These are phyloP conservation scores for Noctua janthina DNA, from an alignment of 2,888 invertebrate species.

Conservation along the genomic window DNA sequence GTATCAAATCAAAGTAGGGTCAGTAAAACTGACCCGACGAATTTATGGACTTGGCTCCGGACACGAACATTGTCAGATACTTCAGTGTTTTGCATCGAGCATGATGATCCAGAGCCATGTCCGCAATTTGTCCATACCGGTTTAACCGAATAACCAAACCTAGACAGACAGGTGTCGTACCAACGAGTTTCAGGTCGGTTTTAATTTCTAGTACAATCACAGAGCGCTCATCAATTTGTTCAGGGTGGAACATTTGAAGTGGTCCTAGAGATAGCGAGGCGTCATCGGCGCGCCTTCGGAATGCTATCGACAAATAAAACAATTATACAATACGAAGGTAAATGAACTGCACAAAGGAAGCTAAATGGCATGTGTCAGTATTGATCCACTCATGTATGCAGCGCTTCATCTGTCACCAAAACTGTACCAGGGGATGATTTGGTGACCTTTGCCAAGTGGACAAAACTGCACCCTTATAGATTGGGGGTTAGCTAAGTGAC, in stretches of 20 bases:
- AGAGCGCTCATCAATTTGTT: constrained; percentile 21
- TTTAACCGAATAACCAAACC: not conserved
- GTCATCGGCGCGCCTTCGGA: constrained; percentile 33
- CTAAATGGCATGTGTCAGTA: not conserved
- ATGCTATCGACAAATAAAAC: constrained; percentile 46
- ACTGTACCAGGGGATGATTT: not conserved
- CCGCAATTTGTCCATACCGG: not conserved
- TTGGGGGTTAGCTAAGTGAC: not conserved
- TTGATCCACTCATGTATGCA: not conserved
- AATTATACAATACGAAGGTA: constrained; percentile 11
- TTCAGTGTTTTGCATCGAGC: not conserved
- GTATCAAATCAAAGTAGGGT: too few species aligned
- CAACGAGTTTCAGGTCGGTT: not conserved
- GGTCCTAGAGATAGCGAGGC: constrained; percentile 43
- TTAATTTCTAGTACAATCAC: not conserved
- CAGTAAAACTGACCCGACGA: too few species aligned
- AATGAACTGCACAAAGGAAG: constrained; percentile 44
- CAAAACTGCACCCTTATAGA: not conserved
- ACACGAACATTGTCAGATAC: not conserved
- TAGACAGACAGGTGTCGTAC: not conserved
- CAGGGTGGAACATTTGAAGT: constrained; percentile 40
- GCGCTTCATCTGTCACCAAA: not conserved
- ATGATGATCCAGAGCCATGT: not conserved
- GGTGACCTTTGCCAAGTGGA: not conserved
- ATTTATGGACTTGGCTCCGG: too few species aligned